phyloP scores from a whole-genome alignment of 2,888 invertebrate genomes.

The Cetonia aurata region DNA sequence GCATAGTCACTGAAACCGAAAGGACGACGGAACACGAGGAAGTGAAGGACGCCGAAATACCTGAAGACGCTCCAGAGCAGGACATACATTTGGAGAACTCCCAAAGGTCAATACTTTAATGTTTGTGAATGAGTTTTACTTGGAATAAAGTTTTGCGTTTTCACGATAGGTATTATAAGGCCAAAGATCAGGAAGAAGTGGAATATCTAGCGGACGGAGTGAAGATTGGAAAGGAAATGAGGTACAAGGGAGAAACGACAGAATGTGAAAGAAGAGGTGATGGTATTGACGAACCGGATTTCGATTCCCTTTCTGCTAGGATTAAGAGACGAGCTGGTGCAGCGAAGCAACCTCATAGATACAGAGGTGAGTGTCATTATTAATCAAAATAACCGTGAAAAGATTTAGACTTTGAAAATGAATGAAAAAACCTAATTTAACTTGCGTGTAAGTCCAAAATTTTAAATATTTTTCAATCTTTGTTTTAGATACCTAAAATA shows the following conservation, averaged over 20 bases:
- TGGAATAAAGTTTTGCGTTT: too few relatives aligned
- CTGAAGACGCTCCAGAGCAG: slow-evolving; percentile 70
- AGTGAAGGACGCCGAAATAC: slow-evolving; percentile 83
- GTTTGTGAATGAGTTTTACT: not conserved
- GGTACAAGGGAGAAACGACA: slow-evolving; percentile 84
- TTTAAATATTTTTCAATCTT: too few relatives aligned
- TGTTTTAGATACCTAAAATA: too few relatives aligned
- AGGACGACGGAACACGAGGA: slow-evolving; percentile 88
- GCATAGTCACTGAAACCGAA: slow-evolving; percentile 87
- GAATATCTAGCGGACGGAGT: slow-evolving; percentile 87
- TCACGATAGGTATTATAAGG: slow-evolving; percentile 71
- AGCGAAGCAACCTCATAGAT: slow-evolving; percentile 66
- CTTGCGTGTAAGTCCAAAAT: too few relatives aligned
- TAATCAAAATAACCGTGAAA: too few relatives aligned
- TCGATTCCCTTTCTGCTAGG: slow-evolving; percentile 84
- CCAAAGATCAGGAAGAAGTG: slow-evolving; percentile 84
- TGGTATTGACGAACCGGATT: slow-evolving; percentile 78
- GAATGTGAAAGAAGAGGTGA: slow-evolving; percentile 81
- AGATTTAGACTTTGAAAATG: too few relatives aligned
- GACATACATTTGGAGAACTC: slow-evolving; percentile 68
- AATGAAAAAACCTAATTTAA: too few relatives aligned
- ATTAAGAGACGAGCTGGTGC: slow-evolving; percentile 70
- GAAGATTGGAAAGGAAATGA: slow-evolving; percentile 84
- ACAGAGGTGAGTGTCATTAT: slow-evolving; percentile 64
- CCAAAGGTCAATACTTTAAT: slow-evolving; percentile 57